Percentiles rank a stretch among this genome's conserved stretches.
phyloP scores from a whole-genome alignment of 2,888 invertebrate genomes.

The Zonitis immaculata region DNA sequence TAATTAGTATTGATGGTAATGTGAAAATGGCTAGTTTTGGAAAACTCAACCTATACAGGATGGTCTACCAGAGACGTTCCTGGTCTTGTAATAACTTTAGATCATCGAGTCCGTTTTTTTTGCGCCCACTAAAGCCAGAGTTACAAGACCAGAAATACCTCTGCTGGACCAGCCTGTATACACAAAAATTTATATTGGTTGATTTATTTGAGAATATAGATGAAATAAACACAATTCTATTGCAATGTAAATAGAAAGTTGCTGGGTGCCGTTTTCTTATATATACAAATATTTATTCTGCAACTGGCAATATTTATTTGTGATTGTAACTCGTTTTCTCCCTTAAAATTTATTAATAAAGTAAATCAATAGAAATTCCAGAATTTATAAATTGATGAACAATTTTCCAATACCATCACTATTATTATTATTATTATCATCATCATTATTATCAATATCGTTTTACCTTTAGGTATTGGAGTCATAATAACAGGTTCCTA shows the following conservation, averaged over 20 bases:
- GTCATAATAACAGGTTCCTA: neutral
- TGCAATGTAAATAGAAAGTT: neutral
- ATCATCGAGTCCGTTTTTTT: too few relatives aligned
- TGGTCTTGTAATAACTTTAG: too few relatives aligned
- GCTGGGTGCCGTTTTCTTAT: neutral
- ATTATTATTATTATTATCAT: neutral
- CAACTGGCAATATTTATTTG: neutral
- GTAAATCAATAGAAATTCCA: too few relatives aligned
- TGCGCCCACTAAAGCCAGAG: too few relatives aligned
- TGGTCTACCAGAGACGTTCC: too few relatives aligned
- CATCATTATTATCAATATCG: neutral
- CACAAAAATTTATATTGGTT: too few relatives aligned
- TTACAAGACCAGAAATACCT: too few relatives aligned
- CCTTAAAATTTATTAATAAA: neutral
- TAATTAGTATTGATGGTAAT: neutral
- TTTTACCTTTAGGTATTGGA: neutral
- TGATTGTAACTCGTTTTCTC: neutral
- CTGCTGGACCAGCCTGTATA: too few relatives aligned
- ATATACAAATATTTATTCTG: neutral
- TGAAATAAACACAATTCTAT: neutral
- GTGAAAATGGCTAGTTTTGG: neutral
- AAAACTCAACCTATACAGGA: too few relatives aligned
- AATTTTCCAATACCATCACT: neutral
- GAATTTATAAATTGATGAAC: too few relatives aligned
- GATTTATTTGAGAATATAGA: too few relatives aligned